Conservation (phyloP, 2,113 vertebrate species). For the Pimephales promelas region DNA sequence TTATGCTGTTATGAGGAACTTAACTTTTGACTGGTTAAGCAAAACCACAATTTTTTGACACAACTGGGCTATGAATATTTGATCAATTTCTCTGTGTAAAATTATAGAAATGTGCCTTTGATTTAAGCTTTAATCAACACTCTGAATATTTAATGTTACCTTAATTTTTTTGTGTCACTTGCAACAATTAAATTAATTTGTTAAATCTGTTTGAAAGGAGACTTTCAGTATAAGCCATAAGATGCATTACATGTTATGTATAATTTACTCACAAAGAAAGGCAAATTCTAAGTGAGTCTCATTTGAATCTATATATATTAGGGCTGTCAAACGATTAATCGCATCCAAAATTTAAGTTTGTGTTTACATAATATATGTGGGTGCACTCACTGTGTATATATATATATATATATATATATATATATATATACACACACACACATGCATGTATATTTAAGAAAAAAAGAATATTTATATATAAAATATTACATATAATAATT, state of each 20-base stretch:
- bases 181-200: neutral
- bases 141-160: conserved; percentile 3
- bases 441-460: too few relatives aligned
- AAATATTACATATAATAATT: too few relatives aligned
- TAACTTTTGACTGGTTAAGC: neutral
- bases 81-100: neutral
- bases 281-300: neutral
- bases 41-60: neutral
- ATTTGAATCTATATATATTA: neutral
- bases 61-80: neutral
- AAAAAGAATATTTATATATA: too few relatives aligned
- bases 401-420: too few relatives aligned
- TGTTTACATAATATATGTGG: too few relatives aligned
- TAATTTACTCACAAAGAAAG: neutral
- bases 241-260: neutral
- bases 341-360: too few relatives aligned
- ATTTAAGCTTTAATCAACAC: neutral
- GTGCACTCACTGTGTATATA: too few relatives aligned
- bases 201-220: neutral
- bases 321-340: too few relatives aligned
- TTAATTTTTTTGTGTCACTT: neutral
- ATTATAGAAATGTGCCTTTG: neutral
- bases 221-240: neutral
- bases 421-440: too few relatives aligned
- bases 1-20: neutral